phyloP scores from a whole-genome alignment of 2,888 invertebrate genomes.

The Brachypterus glaber region DNA sequence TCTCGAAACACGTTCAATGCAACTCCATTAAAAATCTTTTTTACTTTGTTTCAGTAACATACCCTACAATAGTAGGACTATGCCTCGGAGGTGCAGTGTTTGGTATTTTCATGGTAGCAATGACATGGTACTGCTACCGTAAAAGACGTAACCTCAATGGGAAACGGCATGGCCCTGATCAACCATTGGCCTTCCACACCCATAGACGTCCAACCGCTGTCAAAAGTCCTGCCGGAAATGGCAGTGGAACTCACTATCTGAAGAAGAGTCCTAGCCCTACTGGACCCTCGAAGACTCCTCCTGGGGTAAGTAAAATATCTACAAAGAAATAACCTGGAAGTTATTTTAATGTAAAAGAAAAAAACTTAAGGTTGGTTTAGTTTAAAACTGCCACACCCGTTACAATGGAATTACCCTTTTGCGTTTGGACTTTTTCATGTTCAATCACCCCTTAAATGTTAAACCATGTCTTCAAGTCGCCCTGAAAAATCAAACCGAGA shows the following conservation, averaged over 20 bases:
- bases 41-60: slow-evolving; percentile 31
- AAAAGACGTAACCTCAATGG: slow-evolving; percentile 40
- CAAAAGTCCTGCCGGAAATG: slow-evolving; percentile 71
- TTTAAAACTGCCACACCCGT: no score
- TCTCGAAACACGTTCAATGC: no score
- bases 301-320: slow-evolving; percentile 41
- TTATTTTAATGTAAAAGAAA: no score
- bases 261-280: slow-evolving; percentile 92
- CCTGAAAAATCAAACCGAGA: no score
- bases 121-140: slow-evolving; percentile 57
- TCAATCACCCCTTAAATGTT: no score
- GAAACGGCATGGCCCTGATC: slow-evolving; percentile 49
- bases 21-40: no score
- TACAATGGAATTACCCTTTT: no score
- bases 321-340: no score
- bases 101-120: slow-evolving; percentile 49
- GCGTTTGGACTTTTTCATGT: no score
- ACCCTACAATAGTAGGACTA: slow-evolving; percentile 49
- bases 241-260: slow-evolving; percentile 58
- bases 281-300: slow-evolving; percentile 50
- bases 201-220: slow-evolving; percentile 72
- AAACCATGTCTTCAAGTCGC: no score
- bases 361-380: no score
- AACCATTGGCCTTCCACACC: slow-evolving; percentile 56
- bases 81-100: slow-evolving; percentile 53